Evolutionary conservation across 2,797 vertebrate genomes (phyloP).

Genomic region (Pampus argenteus): DNA sequence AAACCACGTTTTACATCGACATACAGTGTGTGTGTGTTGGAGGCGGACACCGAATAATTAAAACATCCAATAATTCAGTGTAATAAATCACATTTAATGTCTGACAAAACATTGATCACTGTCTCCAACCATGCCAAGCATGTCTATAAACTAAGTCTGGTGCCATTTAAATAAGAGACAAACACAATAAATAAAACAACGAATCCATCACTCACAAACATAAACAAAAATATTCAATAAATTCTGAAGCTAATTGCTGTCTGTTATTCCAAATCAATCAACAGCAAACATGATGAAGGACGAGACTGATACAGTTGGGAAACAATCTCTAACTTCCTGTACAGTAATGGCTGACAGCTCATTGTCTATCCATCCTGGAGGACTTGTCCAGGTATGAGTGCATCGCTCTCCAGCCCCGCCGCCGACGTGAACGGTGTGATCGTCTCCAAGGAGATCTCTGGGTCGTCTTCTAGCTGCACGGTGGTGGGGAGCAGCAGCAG

Average conservation of each 20-base stretch:
- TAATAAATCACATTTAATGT: neutral
- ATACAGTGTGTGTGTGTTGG: too few species aligned
- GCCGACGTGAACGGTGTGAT: conserved; percentile 72
- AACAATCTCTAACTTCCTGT: neutral
- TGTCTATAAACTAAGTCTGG: neutral
- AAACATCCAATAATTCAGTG: neutral
- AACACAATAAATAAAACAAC: neutral
- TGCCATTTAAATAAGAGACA: neutral
- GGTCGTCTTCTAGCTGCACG: conserved; percentile 74
- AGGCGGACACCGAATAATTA: neutral
- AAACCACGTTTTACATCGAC: neutral
- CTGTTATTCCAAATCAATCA: neutral
- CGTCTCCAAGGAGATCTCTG: conserved; percentile 74
- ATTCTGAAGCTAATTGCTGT: neutral
- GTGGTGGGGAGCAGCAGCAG: conserved; percentile 68
- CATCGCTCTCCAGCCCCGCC: conserved; percentile 42
- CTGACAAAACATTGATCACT: neutral
- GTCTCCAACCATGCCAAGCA: neutral
- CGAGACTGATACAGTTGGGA: neutral
- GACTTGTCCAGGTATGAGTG: conserved; percentile 74
- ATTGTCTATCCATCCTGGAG: conserved; percentile 38
- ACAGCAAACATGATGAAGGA: neutral
- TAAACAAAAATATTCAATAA: too few species aligned
- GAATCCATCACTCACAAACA: neutral
- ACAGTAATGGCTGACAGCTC: neutral